A percentile compares a stretch with the other conserved stretches of the same genome.
Evolutionary conservation across 2,888 invertebrate genomes (phyloP).

Genomic region (Pyrgus malvae): DNA sequence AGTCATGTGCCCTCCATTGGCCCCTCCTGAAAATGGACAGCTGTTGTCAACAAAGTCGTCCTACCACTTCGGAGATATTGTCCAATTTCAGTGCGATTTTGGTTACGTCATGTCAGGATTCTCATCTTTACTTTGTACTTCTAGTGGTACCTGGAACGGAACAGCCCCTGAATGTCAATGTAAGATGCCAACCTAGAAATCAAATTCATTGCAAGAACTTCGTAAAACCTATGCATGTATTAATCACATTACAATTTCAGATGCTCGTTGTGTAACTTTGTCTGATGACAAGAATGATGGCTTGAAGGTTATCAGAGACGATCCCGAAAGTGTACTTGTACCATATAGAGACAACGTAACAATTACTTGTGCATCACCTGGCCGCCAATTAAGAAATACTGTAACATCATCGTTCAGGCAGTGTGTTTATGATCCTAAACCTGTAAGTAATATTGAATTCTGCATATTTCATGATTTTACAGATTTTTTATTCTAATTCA

Average conservation of each 20-base stretch:
- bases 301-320: conserved; percentile 87
- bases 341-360: conserved; percentile 96
- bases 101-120: conserved; percentile 96
- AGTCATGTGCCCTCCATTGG: conserved; percentile 91
- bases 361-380: conserved; percentile 89
- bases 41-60: conserved; percentile 90
- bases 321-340: conserved; percentile 91
- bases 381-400: conserved; percentile 90
- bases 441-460: conserved; percentile 67
- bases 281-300: conserved; percentile 95
- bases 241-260: conserved; percentile 65
- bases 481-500: not conserved
- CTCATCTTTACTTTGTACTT: conserved; percentile 91
- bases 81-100: conserved; percentile 96
- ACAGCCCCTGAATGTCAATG: conserved; percentile 96
- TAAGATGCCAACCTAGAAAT: no score
- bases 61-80: conserved; percentile 94
- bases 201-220: no score
- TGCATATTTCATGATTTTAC: not conserved
- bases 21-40: conserved; percentile 92
- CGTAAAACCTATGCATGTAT: no score
- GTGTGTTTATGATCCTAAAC: conserved; percentile 97
- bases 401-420: conserved; percentile 93
- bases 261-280: conserved; percentile 94
- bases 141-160: conserved; percentile 96